Evolutionary conservation across 2,888 invertebrate species (phyloP), one percentile per base, ranked within the genome.

Genomic region (Ligdia adustata): DNA sequence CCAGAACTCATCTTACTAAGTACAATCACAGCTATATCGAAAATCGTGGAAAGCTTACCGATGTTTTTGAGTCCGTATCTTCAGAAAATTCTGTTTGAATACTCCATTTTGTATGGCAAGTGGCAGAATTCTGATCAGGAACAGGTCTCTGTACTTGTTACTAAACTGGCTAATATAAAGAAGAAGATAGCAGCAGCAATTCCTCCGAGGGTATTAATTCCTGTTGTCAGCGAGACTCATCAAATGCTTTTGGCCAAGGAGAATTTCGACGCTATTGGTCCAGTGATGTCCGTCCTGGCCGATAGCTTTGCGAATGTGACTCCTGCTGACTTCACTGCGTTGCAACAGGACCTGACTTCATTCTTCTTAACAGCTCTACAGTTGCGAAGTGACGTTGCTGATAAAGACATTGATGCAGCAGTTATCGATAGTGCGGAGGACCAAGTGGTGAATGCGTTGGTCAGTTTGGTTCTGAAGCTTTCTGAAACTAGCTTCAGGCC

Each of bases 401-500:
- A 79, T 3, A 79, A 69, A 42, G 57, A 75, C 9, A 66, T 84
- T 0, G 75, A 83, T 39, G 52, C 69, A 3, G 66, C 75, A 1
- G 62, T 82, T 1, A 88, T 95, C 0, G 90, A 92, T 20, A 67
- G 71, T 7, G 93, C 96, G 0, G 98, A 98, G 82, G 91, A 92
- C 9, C 91, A 93, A 65, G 92, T 96, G 0, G 92, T 97, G 0
- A 93, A 94, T 57, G 93, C 96, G 0, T 83, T 98, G n/a, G 94
- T 95, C 1, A 91, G 93, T 34, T 91, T 98, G 64, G 94, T 97
- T 14, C 82, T 98, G 35, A 98, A 98, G 79, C 84, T 98, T 15
- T 97, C 97, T 0, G 98, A 98, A 79, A 93, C 94, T 0, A 94
- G 94, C 26, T 99, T 99, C 82, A 92, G 96, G 52, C 97, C 98